phyloP scores from a whole-genome alignment of 2,797 vertebrate species.

The Harpagifer antarcticus region DNA sequence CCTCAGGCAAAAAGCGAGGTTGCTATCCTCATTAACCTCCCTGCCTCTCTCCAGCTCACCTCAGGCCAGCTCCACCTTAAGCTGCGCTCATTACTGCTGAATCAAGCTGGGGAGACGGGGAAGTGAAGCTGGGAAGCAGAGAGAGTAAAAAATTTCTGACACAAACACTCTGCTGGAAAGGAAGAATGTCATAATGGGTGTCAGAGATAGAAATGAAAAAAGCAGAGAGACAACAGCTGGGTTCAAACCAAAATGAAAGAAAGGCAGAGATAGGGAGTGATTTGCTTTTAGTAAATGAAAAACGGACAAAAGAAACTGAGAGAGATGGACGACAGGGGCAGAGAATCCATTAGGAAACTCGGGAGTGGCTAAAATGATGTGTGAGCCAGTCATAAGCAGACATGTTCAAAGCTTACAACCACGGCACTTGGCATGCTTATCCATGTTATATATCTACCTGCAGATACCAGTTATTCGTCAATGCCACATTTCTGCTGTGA shows the following conservation, averaged over 20 bases:
- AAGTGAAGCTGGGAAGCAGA: slow-evolving; percentile 34
- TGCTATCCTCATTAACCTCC: slow-evolving; percentile 83
- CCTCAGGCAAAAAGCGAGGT: slow-evolving; percentile 78
- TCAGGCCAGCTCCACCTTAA: slow-evolving; percentile 72
- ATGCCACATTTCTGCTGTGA: slow-evolving; percentile 54
- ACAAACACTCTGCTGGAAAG: slow-evolving; percentile 29
- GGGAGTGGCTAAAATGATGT: slow-evolving; percentile 66
- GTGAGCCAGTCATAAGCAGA: slow-evolving; percentile 70
- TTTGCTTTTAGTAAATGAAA: slow-evolving; percentile 52
- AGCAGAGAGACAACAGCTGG: slow-evolving; percentile 46
- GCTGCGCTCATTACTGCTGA: slow-evolving; percentile 72
- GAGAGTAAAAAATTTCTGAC: slow-evolving; percentile 22
- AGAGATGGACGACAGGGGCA: slow-evolving; percentile 52
- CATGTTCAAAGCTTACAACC: slow-evolving; percentile 66
- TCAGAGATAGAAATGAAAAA: slow-evolving; percentile 34
- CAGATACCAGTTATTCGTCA: slow-evolving; percentile 70
- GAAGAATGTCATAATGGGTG: slow-evolving; percentile 46
- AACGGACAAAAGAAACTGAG: slow-evolving; percentile 52
- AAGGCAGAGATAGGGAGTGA: slow-evolving; percentile 32
- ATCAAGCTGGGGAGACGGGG: slow-evolving; percentile 57
- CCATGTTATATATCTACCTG: slow-evolving; percentile 71
- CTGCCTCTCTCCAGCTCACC: slow-evolving; percentile 73
- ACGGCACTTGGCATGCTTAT: slow-evolving; percentile 65
- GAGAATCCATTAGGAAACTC: slow-evolving; percentile 67
- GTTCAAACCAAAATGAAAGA: slow-evolving; percentile 22